phyloP scores from a whole-genome alignment of 2,888 invertebrate genomes.

The Agriopis aurantiaria region DNA sequence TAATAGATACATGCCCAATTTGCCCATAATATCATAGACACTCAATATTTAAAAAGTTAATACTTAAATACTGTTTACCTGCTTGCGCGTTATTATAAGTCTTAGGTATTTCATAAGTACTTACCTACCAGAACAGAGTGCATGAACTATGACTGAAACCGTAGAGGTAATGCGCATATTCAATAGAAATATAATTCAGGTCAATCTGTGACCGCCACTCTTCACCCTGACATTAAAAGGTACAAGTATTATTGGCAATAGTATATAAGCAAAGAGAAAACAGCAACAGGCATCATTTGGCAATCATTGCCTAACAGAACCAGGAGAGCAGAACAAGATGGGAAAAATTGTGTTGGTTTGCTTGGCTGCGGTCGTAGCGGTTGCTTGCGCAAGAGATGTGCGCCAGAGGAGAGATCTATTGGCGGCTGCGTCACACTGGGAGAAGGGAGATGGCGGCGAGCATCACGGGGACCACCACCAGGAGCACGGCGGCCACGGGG shows the following conservation, averaged over 20 bases:
- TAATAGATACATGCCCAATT: too few species aligned
- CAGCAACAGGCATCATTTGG: slow-evolving; percentile 79
- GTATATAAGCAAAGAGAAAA: slow-evolving; percentile 81
- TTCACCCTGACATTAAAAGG: slow-evolving; percentile 82
- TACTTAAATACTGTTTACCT: too few species aligned
- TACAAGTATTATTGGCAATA: slow-evolving; percentile 76
- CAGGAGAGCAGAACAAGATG: slow-evolving; percentile 70
- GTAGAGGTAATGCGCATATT: slow-evolving; percentile 7
- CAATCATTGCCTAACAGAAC: slow-evolving; percentile 75
- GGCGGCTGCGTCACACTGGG: slow-evolving; percentile 82
- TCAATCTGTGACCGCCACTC: slow-evolving; percentile 75
- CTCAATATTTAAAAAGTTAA: neutral
- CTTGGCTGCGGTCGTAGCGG: slow-evolving; percentile 75
- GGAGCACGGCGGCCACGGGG: slow-evolving; percentile 88
- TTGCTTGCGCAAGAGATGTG: slow-evolving; percentile 80
- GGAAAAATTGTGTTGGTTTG: slow-evolving; percentile 66
- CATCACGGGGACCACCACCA: slow-evolving; percentile 87
- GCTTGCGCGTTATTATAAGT: too few species aligned
- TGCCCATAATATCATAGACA: too few species aligned
- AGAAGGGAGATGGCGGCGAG: slow-evolving; percentile 87
- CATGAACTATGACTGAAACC: slow-evolving; percentile 1
- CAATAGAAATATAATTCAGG: slow-evolving; percentile 67
- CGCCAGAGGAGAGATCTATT: slow-evolving; percentile 80
- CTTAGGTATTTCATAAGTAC: neutral
- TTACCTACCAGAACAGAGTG: neutral